These are phyloP conservation scores for Aurelia coerulea DNA, from an alignment of 30 jellyfish, hydroid and myxozoan species.

Conservation along the genomic window DNA sequence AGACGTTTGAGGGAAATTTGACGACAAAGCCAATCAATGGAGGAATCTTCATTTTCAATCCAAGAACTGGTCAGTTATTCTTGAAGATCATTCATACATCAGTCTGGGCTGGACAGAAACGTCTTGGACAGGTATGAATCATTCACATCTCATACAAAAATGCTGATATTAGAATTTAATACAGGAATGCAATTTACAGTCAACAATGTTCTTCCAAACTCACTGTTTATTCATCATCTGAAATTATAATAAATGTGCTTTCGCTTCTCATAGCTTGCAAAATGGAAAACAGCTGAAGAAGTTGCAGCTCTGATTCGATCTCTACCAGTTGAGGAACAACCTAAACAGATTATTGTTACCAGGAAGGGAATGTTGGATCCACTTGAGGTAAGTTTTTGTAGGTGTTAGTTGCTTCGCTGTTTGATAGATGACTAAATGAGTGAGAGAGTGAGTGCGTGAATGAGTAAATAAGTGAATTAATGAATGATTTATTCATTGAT, in stretches of 20 bases:
- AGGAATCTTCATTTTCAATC: slow-evolving; percentile 98
- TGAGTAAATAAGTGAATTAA: no score
- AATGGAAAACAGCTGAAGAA: slow-evolving; percentile 99
- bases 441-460: no score
- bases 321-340: slow-evolving; percentile 99
- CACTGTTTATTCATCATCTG: no score
- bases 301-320: slow-evolving; percentile 99
- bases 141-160: no score
- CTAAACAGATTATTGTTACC: slow-evolving; percentile 99
- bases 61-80: slow-evolving; percentile 99
- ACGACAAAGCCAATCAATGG: slow-evolving; percentile 99
- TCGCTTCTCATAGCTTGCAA: slow-evolving; percentile 85
- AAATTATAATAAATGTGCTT: not conserved
- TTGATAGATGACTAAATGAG: no score
- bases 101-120: slow-evolving; percentile 99
- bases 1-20: slow-evolving; percentile 95
- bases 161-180: no score
- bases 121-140: slow-evolving; percentile 96
- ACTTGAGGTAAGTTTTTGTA: slow-evolving; percentile 78
- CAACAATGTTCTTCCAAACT: no score
- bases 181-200: no score
- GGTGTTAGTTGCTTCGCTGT: no score
- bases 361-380: slow-evolving; percentile 99
- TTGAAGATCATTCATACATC: slow-evolving; percentile 99
- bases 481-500: no score